phyloP scores from a whole-genome alignment of 2,113 vertebrate genomes.

The Zosterops lateralis region DNA sequence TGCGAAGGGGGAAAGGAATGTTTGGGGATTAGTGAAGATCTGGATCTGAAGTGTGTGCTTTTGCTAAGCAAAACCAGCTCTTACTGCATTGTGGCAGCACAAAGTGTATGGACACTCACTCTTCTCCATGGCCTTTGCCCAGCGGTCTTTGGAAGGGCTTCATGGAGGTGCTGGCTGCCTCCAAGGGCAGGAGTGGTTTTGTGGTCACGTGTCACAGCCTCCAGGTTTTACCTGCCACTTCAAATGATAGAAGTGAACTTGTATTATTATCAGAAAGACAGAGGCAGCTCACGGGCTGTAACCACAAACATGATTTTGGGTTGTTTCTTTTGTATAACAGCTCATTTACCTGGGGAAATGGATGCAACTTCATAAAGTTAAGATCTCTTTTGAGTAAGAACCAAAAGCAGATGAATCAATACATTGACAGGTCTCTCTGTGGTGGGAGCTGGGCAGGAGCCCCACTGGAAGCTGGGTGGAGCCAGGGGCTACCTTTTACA shows the following conservation, averaged over 20 bases:
- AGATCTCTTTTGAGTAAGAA: not conserved
- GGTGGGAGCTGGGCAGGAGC: not conserved
- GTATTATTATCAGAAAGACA: not conserved
- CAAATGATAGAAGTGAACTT: accelerated
- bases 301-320: not conserved
- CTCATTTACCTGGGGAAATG: not conserved
- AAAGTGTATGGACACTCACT: accelerated
- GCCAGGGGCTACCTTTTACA: not conserved
- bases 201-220: not conserved
- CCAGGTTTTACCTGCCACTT: not conserved
- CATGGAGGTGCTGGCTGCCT: not conserved
- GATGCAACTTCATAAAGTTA: not conserved
- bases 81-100: not conserved
- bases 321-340: not conserved
- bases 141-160: accelerated
- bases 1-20: not conserved
- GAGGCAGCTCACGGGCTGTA: not conserved
- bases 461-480: not conserved
- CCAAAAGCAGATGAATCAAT: not conserved
- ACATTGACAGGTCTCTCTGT: not conserved
- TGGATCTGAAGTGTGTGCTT: not conserved
- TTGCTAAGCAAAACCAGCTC: not conserved
- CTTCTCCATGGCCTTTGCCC: accelerated
- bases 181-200: not conserved
- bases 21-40: not conserved